Evolutionary conservation across 23 tunicate species (phyloP), one percentile per base, ranked within the genome.

Genomic region (Ciona savignyi): DNA sequence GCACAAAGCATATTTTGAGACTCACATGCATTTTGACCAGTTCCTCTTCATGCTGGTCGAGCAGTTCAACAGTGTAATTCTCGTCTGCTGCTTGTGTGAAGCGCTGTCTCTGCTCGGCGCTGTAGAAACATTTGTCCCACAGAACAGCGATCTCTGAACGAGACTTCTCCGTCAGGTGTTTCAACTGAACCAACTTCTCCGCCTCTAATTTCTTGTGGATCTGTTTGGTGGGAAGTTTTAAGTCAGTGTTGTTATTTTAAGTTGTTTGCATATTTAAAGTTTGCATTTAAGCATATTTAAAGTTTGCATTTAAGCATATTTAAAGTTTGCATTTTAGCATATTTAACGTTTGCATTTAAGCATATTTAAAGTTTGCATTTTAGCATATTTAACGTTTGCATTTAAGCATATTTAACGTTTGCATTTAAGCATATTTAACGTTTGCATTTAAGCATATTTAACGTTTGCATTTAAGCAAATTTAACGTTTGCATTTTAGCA

Each of bases 51-150:
- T 89, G 96, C 29, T 9, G 0, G 23, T 78, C 74, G 27, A 89
- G 78, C 25, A 89, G 62, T 4, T 68, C 79, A 61, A 83, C 96
- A 30, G 89, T 89, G 73, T 89, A 89, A 32, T 74, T 60, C 74
- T 89, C 96, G 30, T 89, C 96, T 11, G 61, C 62, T 15, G 85
- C 89, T 1, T 82, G 78, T 1, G 70, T 33, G 56, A 83, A 89
- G 1, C 34, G 33, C 19, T 78, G 81, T 22, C 89, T 66, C 30
- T 89, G 96, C 2, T 89, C 89, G 27, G 83, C 81, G 63, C 85
- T 89, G 73, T 78, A 89, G 42, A 74, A 89, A 31, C 96, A 83
- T 65, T 83, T 83, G 27, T 89, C 85, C 96, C 96, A 89, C 68
- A 83, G 51, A 27, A 30, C 66, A 21, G 74, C 81, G 25, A 89